Base-by-base conservation (phyloP, 2,888 invertebrate species). In the Ellobium chinense region DNA sequence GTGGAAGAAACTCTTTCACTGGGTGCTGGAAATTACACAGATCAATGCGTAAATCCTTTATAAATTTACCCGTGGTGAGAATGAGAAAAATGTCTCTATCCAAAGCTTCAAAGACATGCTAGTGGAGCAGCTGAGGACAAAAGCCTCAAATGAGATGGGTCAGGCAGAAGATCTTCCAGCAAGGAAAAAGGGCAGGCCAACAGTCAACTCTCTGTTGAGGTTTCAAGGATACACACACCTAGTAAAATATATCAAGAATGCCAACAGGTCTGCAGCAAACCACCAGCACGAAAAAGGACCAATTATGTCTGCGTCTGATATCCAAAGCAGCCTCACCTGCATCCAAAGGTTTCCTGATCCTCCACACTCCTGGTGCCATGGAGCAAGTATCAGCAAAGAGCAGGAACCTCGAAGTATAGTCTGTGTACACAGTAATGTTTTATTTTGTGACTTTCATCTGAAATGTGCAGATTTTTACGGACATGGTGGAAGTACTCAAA, bases 141-240 rank as follows among this genome's bases (percentile, higher is more conserved):
- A 21, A 60, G 60, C 60, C 27, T 21, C 27, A 27, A 60, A 5
- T 21, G 27, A 24, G 60, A 27, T 27, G 27, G 60, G 60, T 7
- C 60, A 21, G n/a, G 60, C 24, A n/a, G 24, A n/a, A n/a, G 27
- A 60, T 27, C 14, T n/a, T 60, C 60, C 60, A n/a, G 27, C n/a
- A 60, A 21, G 60, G 27, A 60, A 24, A 60, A 60, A 60, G 60
- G 60, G 60, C 60, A 60, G 60, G 60, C n/a, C n/a, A 60, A 7
- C 46, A 46, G 46, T 46, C n/a, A n/a, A n/a, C n/a, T n/a, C n/a
- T n/a, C n/a, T n/a, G n/a, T n/a, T n/a, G n/a, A n/a, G n/a, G n/a
- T n/a, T n/a, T n/a, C n/a, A n/a, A n/a, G n/a, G n/a, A n/a, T n/a
- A n/a, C n/a, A n/a, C n/a, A n/a, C n/a, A n/a, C n/a, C n/a, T n/a